Evolutionary conservation across 2,888 invertebrate species (phyloP), one percentile per base, ranked within the genome.

Genomic region (Dorcus hopei): DNA sequence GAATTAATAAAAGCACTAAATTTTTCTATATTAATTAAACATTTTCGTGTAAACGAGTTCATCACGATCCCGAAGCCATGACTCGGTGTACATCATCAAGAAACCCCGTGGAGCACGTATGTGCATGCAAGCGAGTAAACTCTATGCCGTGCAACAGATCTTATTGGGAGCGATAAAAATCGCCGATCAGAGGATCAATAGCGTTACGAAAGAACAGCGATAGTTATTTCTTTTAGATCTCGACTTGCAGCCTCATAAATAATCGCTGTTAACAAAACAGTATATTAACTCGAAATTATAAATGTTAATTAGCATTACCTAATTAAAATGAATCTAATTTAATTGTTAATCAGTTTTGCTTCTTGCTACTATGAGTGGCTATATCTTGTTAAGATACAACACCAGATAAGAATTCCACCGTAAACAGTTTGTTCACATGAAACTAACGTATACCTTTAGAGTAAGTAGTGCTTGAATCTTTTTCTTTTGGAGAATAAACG

Each of bases 1-100:
- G 26, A 33, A 33, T 33, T 33, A 33, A 33, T 33, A 33, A 33
- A 33, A 33, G 26, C 26, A 33, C 26, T 33, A 33, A 33, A 33
- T 33, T 33, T 33, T 33, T 33, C 26, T 33, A 33, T 33, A 33
- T 33, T 23, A 56, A 56, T 56, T 56, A 50, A 50, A 50, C 43
- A 50, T 50, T 56, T 51, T 56, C 56, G 56, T 56, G 50, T 56
- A 38, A 38, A 50, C 43, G 42, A 43, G 56, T 56, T 50, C 56
- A 50, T 56, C 56, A 45, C 50, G 56, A 50, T 45, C 23, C 45
- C 9, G 9, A 9, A 45, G 23, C 45, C 45, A 45, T 45, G 45
- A 45, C 45, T 45, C 45, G 45, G 23, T 9, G 45, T 45, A 45
- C 45, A 45, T 45, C 45, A 45, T 45, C 9, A 11, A 7, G 26